Evolutionary conservation across 1,140 invertebrate species (phyloP).

Genomic region (Meloidogyne hapla): DNA sequence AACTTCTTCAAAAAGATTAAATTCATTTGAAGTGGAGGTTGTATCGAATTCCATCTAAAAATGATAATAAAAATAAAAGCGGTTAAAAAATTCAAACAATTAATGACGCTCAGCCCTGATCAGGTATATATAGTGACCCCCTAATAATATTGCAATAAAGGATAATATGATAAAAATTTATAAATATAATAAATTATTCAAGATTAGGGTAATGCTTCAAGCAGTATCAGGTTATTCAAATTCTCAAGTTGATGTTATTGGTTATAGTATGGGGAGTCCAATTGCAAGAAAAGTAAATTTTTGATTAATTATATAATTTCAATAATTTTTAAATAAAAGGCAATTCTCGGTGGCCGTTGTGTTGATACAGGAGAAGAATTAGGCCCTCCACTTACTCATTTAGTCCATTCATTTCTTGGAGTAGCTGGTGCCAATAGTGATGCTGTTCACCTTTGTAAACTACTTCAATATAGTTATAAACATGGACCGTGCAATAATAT

Average conservation of each 20-base stretch:
- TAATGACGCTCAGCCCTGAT: too few species aligned
- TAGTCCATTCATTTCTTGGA: constrained; percentile 42
- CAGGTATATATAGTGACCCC: too few species aligned
- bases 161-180: not conserved
- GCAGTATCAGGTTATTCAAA: constrained; percentile 38
- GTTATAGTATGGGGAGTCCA: constrained; percentile 44
- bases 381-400: constrained; percentile 36
- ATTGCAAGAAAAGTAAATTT: constrained; percentile 45
- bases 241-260: constrained; percentile 44
- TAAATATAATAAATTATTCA: constrained; percentile 14
- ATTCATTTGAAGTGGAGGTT: too few species aligned
- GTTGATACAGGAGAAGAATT: constrained; percentile 46
- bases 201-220: constrained; percentile 37
- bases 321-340: constrained; percentile 27
- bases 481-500: constrained; percentile 30
- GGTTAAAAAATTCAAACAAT: too few species aligned
- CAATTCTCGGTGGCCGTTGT: constrained; percentile 46
- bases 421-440: constrained; percentile 48
- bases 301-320: not conserved
- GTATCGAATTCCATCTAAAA: too few species aligned
- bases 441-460: constrained; percentile 2
- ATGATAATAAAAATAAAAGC: too few species aligned
- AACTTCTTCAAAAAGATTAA: too few species aligned
- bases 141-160: too few species aligned
- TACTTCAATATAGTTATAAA: constrained; percentile 4